Base-by-base conservation (phyloP, 1,140 invertebrate genomes). In the Zaprionus taronus region DNA sequence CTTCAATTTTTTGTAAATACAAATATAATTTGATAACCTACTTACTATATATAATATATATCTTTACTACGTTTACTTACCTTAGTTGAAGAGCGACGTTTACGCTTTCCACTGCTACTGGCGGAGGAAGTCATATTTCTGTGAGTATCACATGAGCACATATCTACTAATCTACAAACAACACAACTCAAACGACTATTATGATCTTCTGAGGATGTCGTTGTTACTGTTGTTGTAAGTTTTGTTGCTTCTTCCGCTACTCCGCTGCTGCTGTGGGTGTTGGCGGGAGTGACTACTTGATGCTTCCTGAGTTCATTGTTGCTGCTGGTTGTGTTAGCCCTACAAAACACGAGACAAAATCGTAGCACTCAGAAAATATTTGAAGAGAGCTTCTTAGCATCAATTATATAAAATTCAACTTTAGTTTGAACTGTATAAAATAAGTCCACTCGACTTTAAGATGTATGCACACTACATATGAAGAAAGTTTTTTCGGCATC, bases 41-140 rank as follows among this genome's bases (percentile, higher is more conserved):
- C 0, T 5, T 5, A 49, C 44, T 44, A 15, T 17, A 44, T 17
- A n/a, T 44, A 6, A 20, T 22, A 20, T 17, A 17, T 20, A 17
- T 11, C 1, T 15, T 12, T 41, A 53, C 85, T 83, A 17, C 9
- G 0, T 15, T 12, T 41, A 53, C 85, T 83, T 36, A 87, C 84
- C 78, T 81, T 81, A 14, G 68, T 69, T 15, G 69, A 79, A 34
- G 80, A 72, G 67, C 81, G 75, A 65, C 84, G 84, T 81, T 87
- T 87, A 56, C 84, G 84, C 68, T 87, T 85, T 49, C 79, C 74
- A 71, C 56, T 80, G 22, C 67, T 71, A 36, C 53, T 61, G 20
- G 57, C 34, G 38, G 77, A 34, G 49, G 79, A 80, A 64, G 62
- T 51, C 61, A 58, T 60, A 62, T 81, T 57, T 41, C 36, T 70